These are phyloP conservation scores for Coptodon bakossiorum DNA, from an alignment of 2,113 vertebrate genomes.

Conservation along the genomic window DNA sequence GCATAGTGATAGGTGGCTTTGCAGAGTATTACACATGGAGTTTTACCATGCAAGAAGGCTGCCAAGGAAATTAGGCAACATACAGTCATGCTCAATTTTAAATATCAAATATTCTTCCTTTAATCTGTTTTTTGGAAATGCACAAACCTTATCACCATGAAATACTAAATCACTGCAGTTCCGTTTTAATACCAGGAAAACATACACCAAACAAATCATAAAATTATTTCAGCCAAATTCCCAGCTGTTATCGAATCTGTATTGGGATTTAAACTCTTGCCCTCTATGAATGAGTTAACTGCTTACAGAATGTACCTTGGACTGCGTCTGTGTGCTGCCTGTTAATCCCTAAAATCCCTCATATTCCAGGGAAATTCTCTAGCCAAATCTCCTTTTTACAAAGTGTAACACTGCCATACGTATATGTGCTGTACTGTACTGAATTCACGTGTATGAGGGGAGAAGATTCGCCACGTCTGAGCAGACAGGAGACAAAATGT, in stretches of 20 bases:
- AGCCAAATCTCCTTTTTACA: conserved; percentile 39
- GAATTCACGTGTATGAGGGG: neutral
- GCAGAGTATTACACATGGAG: neutral
- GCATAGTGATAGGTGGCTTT: neutral
- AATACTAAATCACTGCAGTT: neutral
- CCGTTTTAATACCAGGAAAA: neutral
- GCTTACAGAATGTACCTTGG: conserved; percentile 43
- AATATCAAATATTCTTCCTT: neutral
- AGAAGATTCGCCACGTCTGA: neutral
- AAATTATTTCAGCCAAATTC: neutral
- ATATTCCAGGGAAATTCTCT: conserved; percentile 42
- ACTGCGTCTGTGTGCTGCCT: conserved; percentile 24
- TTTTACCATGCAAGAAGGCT: neutral
- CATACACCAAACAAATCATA: neutral
- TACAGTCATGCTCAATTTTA: neutral
- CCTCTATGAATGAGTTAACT: conserved; percentile 15
- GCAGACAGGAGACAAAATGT: neutral
- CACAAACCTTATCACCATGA: neutral
- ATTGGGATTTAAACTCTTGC: neutral
- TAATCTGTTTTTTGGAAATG: neutral
- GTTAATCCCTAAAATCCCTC: conserved; percentile 59
- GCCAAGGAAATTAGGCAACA: neutral
- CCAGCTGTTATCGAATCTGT: neutral
- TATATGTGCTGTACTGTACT: neutral
- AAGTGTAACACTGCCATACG: neutral